Evolutionary conservation across 92 coral and sea anemone species (phyloP).

Genomic region (Epizoanthus ramosus): DNA sequence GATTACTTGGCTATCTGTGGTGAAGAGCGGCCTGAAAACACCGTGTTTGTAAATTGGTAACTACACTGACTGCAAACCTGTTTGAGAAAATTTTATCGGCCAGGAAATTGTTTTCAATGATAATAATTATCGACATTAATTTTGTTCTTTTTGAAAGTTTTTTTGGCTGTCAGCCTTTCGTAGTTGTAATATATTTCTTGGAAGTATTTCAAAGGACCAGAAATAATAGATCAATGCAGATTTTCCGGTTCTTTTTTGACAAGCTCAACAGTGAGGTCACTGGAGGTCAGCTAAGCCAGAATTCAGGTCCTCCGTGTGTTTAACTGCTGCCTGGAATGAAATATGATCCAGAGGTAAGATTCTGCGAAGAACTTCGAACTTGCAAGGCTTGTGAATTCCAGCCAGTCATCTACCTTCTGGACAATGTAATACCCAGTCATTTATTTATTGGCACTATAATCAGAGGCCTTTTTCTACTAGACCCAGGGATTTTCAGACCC

Average conservation of each 20-base stretch:
- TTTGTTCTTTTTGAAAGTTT: neutral
- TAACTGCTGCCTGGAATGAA: slow-evolving; percentile 57
- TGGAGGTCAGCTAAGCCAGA: slow-evolving; percentile 53
- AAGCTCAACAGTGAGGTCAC: slow-evolving; percentile 39
- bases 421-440: slow-evolving; percentile 57
- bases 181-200: no score
- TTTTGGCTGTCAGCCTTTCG: no score
- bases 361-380: slow-evolving; percentile 43
- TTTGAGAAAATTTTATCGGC: no score
- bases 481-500: no score
- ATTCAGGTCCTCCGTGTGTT: slow-evolving; percentile 27
- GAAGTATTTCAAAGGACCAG: slow-evolving; percentile 56
- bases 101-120: no score
- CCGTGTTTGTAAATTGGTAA: no score
- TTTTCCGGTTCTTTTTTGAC: slow-evolving; percentile 44
- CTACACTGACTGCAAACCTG: no score
- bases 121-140: neutral
- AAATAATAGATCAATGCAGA: slow-evolving; percentile 40
- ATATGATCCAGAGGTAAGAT: slow-evolving; percentile 49
- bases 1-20: no score
- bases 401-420: slow-evolving; percentile 50
- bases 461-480: no score
- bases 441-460: no score
- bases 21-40: no score
- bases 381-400: slow-evolving; percentile 65